Evolutionary conservation across 2,888 invertebrate species (phyloP), one percentile per base, ranked within the genome.

Genomic region (Amiota mariae): DNA sequence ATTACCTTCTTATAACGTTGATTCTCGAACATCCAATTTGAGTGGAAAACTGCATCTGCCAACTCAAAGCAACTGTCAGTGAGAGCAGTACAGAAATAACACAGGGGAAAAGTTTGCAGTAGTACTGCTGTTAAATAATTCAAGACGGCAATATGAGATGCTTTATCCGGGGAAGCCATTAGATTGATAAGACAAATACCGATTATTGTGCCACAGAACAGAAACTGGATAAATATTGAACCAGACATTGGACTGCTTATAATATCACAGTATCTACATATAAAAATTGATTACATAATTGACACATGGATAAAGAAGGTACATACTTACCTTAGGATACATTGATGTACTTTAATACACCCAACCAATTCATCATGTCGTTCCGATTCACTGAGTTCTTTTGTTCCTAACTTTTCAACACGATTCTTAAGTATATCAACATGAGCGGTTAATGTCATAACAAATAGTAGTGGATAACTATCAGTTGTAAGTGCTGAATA

Each of bases 101-200:
- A 81, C 36, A 81, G 79, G 0, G 81, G 81, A 71, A 79, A 81
- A 8, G 81, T 81, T 54, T 68, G 51, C 24, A 18, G 12, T 18
- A 51, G 24, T 8, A 68, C 20, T 1, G 51, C 51, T n/a, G 54
- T 6, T 4, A 49, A 48, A 10, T 47, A 61, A 47, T 57, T 8
- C 48, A 49, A 8, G n/a, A 12, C 24, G 1, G 24, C 63, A 20
- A 46, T 6, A 13, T 13, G 9, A 1, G 49, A 18, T 12, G 20
- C 18, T 12, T 1, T 8, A 59, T 63, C 51, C 11, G 51, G n/a
- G 11, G 64, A 68, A 11, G 76, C 75, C 12, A 73, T 67, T 11
- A 76, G 49, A 12, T 75, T 78, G 13, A 78, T 72, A 46, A 73
- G 24, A 9, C 72, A 72, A 54, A 78, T 0, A 2, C 78, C 78